A percentile compares a stretch with the other conserved stretches of the same genome.
Conservation (phyloP, 1,140 invertebrate genomes). For the Trichomalopsis sarcophagae region DNA sequence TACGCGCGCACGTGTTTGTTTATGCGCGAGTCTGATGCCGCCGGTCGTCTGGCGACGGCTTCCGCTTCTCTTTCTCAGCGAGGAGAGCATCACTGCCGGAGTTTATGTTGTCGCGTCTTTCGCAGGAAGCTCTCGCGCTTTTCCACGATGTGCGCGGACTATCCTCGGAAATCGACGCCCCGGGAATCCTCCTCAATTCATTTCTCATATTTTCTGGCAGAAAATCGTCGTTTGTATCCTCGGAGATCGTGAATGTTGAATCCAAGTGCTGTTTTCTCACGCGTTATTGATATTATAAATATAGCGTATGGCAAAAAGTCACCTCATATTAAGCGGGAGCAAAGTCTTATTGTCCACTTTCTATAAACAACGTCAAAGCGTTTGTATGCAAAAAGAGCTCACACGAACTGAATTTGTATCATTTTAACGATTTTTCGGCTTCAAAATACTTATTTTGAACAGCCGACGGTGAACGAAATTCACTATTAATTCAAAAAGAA, state of each 20-base stretch:
- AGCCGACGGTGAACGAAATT: background rate
- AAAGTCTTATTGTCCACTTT: too few species aligned
- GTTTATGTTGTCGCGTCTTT: background rate
- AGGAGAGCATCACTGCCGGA: background rate
- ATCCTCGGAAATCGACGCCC: background rate
- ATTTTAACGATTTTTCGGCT: too few species aligned
- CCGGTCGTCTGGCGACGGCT: constrained; percentile 24
- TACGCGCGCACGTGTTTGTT: constrained; percentile 49
- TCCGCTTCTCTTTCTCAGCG: constrained; percentile 5
- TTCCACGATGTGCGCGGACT: background rate
- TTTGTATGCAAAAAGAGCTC: too few species aligned
- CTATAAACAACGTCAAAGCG: too few species aligned
- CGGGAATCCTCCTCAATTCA: background rate
- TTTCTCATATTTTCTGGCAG: too few species aligned
- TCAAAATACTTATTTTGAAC: background rate
- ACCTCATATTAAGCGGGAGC: too few species aligned
- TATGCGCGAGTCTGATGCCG: constrained; percentile 28
- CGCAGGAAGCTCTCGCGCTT: background rate
- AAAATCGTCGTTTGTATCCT: too few species aligned
- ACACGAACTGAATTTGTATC: too few species aligned
- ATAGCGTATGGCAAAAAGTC: too few species aligned
- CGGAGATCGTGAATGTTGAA: too few species aligned
- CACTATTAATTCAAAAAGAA: background rate
- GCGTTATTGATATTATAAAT: too few species aligned
- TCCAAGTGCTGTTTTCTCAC: too few species aligned